phyloP scores from a whole-genome alignment of 2,888 invertebrate genomes.

The Oscheius myriophilus region DNA sequence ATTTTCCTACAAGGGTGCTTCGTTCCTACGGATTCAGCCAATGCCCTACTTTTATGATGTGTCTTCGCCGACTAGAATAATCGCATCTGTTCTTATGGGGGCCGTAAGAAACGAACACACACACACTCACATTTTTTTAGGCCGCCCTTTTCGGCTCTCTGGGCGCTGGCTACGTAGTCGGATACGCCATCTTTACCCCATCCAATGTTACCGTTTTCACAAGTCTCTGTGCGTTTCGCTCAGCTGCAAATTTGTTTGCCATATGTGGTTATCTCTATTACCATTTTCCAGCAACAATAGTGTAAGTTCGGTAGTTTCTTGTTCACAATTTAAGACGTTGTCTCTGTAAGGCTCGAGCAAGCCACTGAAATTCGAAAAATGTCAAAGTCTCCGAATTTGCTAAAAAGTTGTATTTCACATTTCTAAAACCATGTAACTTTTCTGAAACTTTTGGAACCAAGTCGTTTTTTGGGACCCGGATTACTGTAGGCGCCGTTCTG shows the following conservation, averaged over 20 bases:
- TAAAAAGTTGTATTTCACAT: too few relatives aligned
- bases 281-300: slow-evolving; percentile 1
- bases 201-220: background rate
- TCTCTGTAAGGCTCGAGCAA: too few relatives aligned
- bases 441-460: too few relatives aligned
- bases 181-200: background rate
- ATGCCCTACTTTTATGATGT: too few relatives aligned
- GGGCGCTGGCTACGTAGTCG: slow-evolving; percentile 1
- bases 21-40: too few relatives aligned
- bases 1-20: too few relatives aligned
- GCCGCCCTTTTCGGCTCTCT: slow-evolving; percentile 1
- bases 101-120: background rate
- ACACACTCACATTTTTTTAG: background rate
- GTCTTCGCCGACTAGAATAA: background rate
- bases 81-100: slow-evolving; percentile 6
- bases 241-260: slow-evolving; percentile 17
- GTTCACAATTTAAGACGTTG: background rate
- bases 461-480: too few relatives aligned
- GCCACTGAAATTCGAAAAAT: too few relatives aligned
- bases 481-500: too few relatives aligned
- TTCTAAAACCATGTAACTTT: too few relatives aligned
- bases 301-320: background rate
- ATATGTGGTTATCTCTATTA: slow-evolving; percentile 13
- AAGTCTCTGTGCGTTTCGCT: background rate
- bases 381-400: too few relatives aligned